phyloP scores from a whole-genome alignment of 2,797 vertebrate genomes.

The Hydrocynus forskahlii region DNA sequence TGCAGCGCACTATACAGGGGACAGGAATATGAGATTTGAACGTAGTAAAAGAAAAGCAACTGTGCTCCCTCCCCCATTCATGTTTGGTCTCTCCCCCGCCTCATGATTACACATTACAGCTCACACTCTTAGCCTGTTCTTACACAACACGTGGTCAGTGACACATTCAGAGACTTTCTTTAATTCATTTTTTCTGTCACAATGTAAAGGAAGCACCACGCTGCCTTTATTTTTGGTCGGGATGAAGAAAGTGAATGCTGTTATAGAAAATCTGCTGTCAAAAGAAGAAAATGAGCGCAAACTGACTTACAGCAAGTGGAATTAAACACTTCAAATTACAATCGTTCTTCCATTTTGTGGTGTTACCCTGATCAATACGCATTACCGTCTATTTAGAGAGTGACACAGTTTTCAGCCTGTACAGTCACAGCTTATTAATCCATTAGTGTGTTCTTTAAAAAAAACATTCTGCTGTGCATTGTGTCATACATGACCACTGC shows the following conservation, averaged over 20 bases:
- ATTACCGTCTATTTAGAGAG: constrained; percentile 67
- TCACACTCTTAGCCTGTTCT: not conserved
- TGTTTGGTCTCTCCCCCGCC: not conserved
- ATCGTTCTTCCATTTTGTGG: constrained; percentile 69
- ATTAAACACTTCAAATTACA: constrained; percentile 77
- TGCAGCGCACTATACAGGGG: too few species aligned
- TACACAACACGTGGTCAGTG: not conserved
- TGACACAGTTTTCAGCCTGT: not conserved
- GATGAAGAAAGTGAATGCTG: not conserved
- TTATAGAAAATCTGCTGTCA: constrained; percentile 37
- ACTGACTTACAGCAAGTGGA: constrained; percentile 70
- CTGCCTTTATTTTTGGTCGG: too few species aligned
- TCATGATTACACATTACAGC: not conserved
- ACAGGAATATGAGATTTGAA: too few species aligned
- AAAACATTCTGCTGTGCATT: not conserved
- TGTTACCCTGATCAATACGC: constrained; percentile 71
- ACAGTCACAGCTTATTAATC: not conserved
- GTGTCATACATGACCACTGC: not conserved
- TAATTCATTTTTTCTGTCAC: not conserved
- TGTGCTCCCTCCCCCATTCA: not conserved
- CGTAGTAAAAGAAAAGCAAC: not conserved
- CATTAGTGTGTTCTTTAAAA: not conserved
- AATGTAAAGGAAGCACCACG: too few species aligned
- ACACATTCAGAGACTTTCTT: not conserved
- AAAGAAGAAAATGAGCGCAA: constrained; percentile 46